phyloP scores from a whole-genome alignment of 2,113 vertebrate species.

The Acrocephalus kingi region DNA sequence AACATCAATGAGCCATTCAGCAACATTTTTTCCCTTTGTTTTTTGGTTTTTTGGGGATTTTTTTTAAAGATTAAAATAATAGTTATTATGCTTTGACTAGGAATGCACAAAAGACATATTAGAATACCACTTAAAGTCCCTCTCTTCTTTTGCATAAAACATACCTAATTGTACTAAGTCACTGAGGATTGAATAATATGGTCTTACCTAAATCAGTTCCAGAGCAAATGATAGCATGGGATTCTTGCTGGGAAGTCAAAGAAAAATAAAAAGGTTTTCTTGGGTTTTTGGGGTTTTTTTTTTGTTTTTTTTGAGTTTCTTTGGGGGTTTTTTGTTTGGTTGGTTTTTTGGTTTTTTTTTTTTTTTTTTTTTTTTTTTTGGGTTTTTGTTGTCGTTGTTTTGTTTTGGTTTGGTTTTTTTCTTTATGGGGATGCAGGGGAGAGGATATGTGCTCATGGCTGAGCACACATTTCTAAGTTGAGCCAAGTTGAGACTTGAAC shows the following conservation, averaged over 20 bases:
- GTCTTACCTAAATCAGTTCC: neutral
- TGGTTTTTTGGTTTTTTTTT: neutral
- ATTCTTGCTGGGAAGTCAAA: neutral
- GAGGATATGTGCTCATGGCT: rapidly evolving
- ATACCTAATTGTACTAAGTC: neutral
- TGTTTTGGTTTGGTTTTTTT: neutral
- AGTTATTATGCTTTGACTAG: neutral
- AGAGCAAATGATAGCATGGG: neutral
- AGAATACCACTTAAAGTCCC: neutral
- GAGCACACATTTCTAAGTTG: neutral
- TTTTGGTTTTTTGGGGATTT: neutral
- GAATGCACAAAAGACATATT: neutral
- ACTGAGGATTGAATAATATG: neutral
- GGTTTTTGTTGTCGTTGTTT: no score
- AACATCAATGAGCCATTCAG: neutral
- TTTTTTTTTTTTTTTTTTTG: neutral
- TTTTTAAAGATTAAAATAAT: neutral
- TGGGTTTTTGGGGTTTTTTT: neutral
- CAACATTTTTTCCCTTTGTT: rapidly evolving
- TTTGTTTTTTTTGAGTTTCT: no score
- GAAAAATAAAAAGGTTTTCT: rapidly evolving
- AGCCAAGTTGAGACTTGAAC: neutral
- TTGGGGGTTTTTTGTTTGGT: neutral
- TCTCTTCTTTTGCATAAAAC: neutral
- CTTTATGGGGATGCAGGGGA: rapidly evolving